Percentiles rank a stretch among this genome's conserved stretches.
Conservation (phyloP, 1,140 invertebrate genomes). For the Lepidurus apus region DNA sequence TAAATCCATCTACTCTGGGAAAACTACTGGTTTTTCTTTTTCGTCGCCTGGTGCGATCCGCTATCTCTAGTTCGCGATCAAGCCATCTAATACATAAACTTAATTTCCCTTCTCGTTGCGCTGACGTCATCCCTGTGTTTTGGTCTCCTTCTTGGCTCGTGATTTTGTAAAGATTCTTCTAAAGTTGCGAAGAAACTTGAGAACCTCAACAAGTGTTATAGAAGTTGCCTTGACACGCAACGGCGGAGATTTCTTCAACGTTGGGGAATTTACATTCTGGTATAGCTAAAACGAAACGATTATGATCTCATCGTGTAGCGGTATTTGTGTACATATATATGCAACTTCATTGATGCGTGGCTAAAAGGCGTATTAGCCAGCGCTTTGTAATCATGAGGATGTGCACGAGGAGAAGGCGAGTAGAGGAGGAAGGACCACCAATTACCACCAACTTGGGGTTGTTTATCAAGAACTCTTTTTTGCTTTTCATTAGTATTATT, state of each 20-base stretch:
- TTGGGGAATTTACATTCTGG: too few relatives aligned
- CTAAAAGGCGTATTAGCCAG: constrained; percentile 10
- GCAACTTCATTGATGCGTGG: constrained; percentile 18
- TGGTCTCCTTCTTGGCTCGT: not conserved
- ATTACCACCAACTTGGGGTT: not conserved
- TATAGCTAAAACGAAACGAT: not conserved
- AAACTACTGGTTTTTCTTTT: constrained; percentile 6
- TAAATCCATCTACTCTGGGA: not conserved
- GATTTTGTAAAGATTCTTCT: not conserved
- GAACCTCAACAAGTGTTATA: too few relatives aligned
- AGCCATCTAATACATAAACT: not conserved
- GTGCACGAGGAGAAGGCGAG: not conserved
- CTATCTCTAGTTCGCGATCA: constrained; percentile 6
- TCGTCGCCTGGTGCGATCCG: constrained; percentile 12
- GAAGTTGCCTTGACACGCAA: too few relatives aligned
- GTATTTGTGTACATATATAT: not conserved
- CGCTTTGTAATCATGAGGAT: constrained; percentile 1
- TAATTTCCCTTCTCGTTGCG: not conserved
- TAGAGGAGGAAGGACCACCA: not conserved
- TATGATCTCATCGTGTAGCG: not conserved
- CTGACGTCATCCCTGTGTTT: not conserved
- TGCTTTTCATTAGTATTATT: too few relatives aligned
- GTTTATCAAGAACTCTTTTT: too few relatives aligned
- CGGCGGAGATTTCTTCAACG: too few relatives aligned
- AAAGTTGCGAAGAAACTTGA: too few relatives aligned